Evolutionary conservation across 2,888 invertebrate genomes (phyloP).

Genomic region (Mesorhabditis sp.): DNA sequence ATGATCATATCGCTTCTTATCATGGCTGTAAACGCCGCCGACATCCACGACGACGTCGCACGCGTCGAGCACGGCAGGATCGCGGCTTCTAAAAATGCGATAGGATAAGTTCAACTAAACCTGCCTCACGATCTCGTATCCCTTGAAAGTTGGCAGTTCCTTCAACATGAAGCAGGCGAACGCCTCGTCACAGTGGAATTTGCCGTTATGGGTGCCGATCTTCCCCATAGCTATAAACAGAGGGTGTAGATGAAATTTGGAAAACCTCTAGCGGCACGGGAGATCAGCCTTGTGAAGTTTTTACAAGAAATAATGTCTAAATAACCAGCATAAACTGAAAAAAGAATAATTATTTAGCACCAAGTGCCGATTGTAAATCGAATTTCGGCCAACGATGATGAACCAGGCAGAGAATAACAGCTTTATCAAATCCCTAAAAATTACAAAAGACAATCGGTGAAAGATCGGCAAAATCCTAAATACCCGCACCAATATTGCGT

Average conservation of each 20-base stretch:
- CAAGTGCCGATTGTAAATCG: too few relatives aligned
- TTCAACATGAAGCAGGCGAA: slow-evolving; percentile 89
- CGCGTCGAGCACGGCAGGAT: slow-evolving; percentile 67
- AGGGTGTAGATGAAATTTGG: neutral
- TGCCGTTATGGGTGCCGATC: slow-evolving; percentile 70
- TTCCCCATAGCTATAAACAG: slow-evolving; percentile 13
- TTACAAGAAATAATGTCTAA: too few relatives aligned
- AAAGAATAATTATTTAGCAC: too few relatives aligned
- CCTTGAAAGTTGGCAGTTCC: slow-evolving; percentile 73
- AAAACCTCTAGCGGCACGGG: too few relatives aligned
- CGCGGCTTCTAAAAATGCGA: slow-evolving; percentile 63
- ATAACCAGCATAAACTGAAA: too few relatives aligned
- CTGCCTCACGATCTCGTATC: slow-evolving; percentile 75
- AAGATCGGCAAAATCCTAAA: neutral
- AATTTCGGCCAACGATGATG: too few relatives aligned
- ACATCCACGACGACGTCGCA: slow-evolving; percentile 95
- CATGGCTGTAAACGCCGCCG: slow-evolving; percentile 78
- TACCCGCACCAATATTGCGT: neutral
- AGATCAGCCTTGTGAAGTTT: too few relatives aligned
- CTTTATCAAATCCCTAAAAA: neutral
- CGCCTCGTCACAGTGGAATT: slow-evolving; percentile 88
- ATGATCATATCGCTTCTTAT: slow-evolving; percentile 80
- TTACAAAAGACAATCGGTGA: neutral
- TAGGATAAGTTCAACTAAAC: slow-evolving; percentile 13
- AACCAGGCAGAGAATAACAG: too few relatives aligned